Evolutionary conservation across 1,140 invertebrate genomes (phyloP).

Genomic region (Polypedilum vanderplanki): DNA sequence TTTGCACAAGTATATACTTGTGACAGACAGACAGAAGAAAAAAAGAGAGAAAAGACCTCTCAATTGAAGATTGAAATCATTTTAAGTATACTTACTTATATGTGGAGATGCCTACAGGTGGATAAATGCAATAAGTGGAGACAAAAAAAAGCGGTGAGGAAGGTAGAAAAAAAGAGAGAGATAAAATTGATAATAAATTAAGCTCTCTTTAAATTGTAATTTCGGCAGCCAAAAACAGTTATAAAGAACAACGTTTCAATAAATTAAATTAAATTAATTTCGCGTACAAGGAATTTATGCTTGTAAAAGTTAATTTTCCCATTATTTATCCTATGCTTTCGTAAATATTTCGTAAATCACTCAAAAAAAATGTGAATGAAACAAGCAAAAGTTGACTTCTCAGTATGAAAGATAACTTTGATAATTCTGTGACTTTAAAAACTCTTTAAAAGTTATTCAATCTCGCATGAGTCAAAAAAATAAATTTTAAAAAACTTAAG

Average conservation of each 20-base stretch:
- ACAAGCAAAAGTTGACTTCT: not conserved
- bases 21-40: not conserved
- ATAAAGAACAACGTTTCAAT: slow-evolving; percentile 11
- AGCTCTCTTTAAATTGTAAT: slow-evolving; percentile 16
- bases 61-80: slow-evolving; percentile 9
- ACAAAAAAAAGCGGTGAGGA: too few species aligned
- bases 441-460: not conserved
- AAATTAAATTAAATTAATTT: slow-evolving; percentile 25
- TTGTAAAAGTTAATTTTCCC: slow-evolving; percentile 22
- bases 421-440: not conserved
- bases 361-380: not conserved
- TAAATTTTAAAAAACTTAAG: too few species aligned
- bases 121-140: not conserved
- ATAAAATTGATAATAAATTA: slow-evolving; percentile 5
- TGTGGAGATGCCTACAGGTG: not conserved
- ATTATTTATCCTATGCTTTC: slow-evolving; percentile 20
- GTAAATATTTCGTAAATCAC: slow-evolving; percentile 13
- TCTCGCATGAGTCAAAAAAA: too few species aligned
- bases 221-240: slow-evolving; percentile 12
- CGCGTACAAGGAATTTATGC: slow-evolving; percentile 22
- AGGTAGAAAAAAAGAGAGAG: not conserved
- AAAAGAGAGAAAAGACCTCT: not conserved
- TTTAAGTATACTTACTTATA: not conserved
- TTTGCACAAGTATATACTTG: not conserved
- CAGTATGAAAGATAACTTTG: not conserved